Evolutionary conservation across 2,888 invertebrate genomes (phyloP).

Genomic region (Orchesellides sinensis): DNA sequence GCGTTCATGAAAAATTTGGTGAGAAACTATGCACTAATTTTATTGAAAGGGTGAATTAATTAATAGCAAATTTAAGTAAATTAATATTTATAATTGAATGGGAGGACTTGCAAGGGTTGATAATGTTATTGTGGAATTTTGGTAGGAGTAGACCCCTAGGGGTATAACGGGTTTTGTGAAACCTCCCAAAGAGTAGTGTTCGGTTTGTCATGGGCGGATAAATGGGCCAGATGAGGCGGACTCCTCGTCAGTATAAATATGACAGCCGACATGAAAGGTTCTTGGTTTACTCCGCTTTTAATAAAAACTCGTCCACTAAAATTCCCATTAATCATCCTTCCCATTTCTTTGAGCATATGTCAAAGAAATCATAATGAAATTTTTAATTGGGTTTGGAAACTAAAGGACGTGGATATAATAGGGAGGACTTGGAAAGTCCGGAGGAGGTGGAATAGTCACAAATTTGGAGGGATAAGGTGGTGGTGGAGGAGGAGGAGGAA

Average conservation of each 20-base stretch:
- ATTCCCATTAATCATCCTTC: conserved; percentile 47
- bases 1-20: conserved; percentile 13
- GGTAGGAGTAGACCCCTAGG: neutral
- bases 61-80: too few relatives aligned
- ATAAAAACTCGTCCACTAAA: conserved; percentile 27
- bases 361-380: conserved; percentile 56
- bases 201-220: conserved; percentile 55
- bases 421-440: conserved; percentile 33
- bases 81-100: too few relatives aligned
- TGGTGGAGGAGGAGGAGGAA: conserved; percentile 23
- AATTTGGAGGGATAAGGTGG: neutral
- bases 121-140: neutral
- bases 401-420: neutral
- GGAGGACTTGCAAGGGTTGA: neutral
- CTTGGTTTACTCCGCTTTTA: conserved; percentile 52
- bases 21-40: neutral
- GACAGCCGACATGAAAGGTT: conserved; percentile 68
- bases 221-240: conserved; percentile 63
- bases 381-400: conserved; percentile 12
- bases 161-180: too few relatives aligned
- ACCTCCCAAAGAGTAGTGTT: conserved; percentile 9
- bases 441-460: neutral
- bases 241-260: conserved; percentile 72
- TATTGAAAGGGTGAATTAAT: too few relatives aligned
- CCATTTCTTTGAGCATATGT: conserved; percentile 50